Evolutionary conservation across 2,113 vertebrate genomes (phyloP).

Genomic region (Glaucidium brasilianum): DNA sequence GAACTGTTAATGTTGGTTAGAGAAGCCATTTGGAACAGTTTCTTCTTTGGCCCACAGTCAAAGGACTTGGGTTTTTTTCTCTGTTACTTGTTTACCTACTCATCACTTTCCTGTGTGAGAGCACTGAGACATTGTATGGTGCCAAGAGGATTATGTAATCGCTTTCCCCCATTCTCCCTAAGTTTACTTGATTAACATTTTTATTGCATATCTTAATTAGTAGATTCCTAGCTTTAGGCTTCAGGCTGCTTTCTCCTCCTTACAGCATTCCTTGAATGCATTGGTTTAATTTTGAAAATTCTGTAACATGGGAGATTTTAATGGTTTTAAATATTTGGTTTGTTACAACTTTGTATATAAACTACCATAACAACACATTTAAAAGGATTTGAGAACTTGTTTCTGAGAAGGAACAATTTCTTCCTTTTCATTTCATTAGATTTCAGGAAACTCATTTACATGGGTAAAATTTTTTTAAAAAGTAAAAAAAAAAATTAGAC

Average conservation of each 20-base stretch:
- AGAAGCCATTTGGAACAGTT: slow-evolving; percentile 23
- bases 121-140: background rate
- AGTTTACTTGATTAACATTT: slow-evolving; percentile 57
- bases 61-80: background rate
- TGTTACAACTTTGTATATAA: background rate
- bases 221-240: slow-evolving; percentile 14
- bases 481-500: background rate
- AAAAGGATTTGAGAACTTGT: background rate
- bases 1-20: background rate
- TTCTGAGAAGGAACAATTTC: background rate
- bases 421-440: background rate
- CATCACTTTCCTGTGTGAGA: background rate
- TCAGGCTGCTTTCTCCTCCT: background rate
- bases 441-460: background rate
- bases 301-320: background rate
- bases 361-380: background rate
- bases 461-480: background rate
- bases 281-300: background rate
- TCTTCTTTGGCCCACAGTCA: slow-evolving; percentile 38
- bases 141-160: slow-evolving; percentile 44
- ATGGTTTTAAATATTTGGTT: background rate
- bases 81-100: slow-evolving; percentile 29
- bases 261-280: background rate
- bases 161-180: background rate
- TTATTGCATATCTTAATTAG: slow-evolving; percentile 58